Conservation (phyloP, 2,888 invertebrate species). For the Lepetodrilus schrolli region DNA sequence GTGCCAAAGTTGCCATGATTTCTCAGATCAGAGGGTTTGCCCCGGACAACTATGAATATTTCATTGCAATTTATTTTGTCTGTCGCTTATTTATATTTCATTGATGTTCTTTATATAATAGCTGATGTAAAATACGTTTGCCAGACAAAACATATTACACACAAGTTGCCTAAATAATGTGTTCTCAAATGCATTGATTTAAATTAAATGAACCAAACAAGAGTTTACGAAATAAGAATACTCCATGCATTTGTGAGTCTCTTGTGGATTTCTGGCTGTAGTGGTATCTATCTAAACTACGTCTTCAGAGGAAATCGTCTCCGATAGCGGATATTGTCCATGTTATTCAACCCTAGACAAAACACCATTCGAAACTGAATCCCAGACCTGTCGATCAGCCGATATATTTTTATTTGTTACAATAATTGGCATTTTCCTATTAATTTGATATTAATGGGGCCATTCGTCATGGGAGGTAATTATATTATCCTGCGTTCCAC, state of each 20-base stretch:
- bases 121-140: no score
- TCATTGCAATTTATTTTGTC: conserved; percentile 7
- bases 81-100: conserved; percentile 4
- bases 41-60: background rate
- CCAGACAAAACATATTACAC: no score
- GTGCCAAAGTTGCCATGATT: conserved; percentile 7
- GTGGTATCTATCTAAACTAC: no score
- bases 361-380: background rate
- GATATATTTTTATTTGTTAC: conserved; percentile 10
- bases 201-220: no score
- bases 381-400: background rate
- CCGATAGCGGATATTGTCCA: no score
- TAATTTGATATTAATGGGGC: conserved; percentile 15
- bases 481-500: background rate
- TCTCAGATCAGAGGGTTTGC: background rate
- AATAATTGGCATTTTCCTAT: conserved; percentile 12
- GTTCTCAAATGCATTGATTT: no score
- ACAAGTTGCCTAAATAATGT: no score
- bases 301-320: no score
- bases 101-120: no score
- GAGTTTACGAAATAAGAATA: no score
- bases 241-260: no score
- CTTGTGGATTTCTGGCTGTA: no score
- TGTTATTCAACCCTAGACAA: background rate
- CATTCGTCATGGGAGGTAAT: conserved; percentile 33